Base-by-base conservation (phyloP, 2,113 vertebrate genomes). In the Cettia cetti region DNA sequence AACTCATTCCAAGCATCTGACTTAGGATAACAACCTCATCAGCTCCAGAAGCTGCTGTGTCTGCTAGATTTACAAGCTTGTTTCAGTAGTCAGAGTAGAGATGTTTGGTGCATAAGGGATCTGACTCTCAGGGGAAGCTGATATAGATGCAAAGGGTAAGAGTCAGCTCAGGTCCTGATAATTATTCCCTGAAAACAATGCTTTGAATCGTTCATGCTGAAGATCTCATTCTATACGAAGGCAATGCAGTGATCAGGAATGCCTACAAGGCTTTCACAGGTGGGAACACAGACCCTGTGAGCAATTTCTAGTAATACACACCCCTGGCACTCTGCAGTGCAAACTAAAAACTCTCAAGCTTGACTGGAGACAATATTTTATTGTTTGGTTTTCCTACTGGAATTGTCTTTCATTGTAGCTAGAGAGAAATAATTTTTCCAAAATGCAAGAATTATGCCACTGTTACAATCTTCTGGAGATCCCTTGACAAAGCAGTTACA, bases 111-210 rank as follows among this genome's bases (percentile, higher is more conserved):
- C 10, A 0, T 15, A 17, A 52, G 15, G 44, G n/a, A n/a, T n/a
- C n/a, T 53, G 37, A 37, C 19, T 27, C 17, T 23, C 53, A 22
- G 45, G 37, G 42, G 21, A 59, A 77, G 27, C 0, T 1, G 63
- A 37, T 63, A 52, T 14, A 74, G 56, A 18, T 49, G 50, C 4
- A 40, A 45, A n/a, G 7, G 10, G 12, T 22, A 59, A 26, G 26
- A 81, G 13, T 47, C 35, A 81, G 15, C 40, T 61, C 17, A 71
- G 80, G 61, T 90, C 60, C 84, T 95, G 86, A 82, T 88, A 49
- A 84, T 78, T 95, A 42, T 92, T 96, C 94, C 74, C 70, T 88
- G 89, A 74, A 96, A 97, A 89, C 68, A 94, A 71, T 33, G 50
- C 61, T 89, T 72, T 64, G 82, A 92, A 61, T n/a, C 4, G 3